phyloP scores from a whole-genome alignment of 2,113 vertebrate genomes.

The Paralichthys olivaceus region DNA sequence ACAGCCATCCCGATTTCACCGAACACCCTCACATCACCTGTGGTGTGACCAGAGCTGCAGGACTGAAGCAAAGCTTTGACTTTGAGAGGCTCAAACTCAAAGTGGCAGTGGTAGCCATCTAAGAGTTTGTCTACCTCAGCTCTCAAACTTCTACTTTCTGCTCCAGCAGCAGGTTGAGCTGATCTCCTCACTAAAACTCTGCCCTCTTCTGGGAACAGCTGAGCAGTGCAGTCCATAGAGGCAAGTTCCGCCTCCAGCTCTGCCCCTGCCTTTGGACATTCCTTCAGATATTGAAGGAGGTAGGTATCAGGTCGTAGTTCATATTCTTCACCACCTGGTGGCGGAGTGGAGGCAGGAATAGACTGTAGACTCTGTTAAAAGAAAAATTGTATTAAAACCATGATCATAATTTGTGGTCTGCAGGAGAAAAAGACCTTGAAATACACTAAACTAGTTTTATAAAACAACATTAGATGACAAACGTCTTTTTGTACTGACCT shows the following conservation, averaged over 20 bases:
- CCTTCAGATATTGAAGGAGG: constrained; percentile 53
- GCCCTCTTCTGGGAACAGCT: constrained; percentile 37
- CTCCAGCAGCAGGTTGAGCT: not conserved
- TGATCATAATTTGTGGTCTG: too few relatives aligned
- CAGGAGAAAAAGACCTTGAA: too few relatives aligned
- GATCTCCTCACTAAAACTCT: not conserved
- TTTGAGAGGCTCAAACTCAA: constrained; percentile 23
- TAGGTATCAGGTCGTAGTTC: constrained; percentile 8
- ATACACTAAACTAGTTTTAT: too few relatives aligned
- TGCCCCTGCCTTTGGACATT: constrained; percentile 16
- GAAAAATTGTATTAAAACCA: too few relatives aligned
- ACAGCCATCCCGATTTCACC: constrained; percentile 3
- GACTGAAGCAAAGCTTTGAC: constrained; percentile 42
- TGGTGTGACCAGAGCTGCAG: accelerated
- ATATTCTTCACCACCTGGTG: constrained; percentile 19
- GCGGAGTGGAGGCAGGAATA: not conserved
- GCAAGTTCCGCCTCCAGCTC: constrained; percentile 9
- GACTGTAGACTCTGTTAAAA: not conserved
- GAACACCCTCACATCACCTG: constrained; percentile 37
- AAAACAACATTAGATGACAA: too few relatives aligned
- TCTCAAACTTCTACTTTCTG: constrained; percentile 21
- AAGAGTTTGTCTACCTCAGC: constrained; percentile 19
- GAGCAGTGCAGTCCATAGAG: constrained; percentile 20
- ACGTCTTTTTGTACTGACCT: too few relatives aligned
- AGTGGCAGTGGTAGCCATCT: constrained; percentile 21